A percentile compares a stretch with the other conserved stretches of the same genome.
Evolutionary conservation across 2,888 invertebrate species (phyloP).

Genomic region (Lithosia quadra): DNA sequence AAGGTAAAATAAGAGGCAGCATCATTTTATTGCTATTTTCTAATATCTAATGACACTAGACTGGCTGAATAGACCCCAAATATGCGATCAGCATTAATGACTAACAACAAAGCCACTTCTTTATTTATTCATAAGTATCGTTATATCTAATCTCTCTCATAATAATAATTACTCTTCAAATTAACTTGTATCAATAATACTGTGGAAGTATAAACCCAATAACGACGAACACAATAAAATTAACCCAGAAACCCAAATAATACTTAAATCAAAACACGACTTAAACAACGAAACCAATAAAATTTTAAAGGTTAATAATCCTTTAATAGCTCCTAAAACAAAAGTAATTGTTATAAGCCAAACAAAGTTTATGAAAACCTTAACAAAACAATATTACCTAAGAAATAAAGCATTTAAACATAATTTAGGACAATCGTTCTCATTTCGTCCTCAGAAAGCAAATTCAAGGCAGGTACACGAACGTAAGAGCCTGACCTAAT

Average conservation of each 20-base stretch:
- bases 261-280: constrained; percentile 3
- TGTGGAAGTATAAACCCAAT: background rate
- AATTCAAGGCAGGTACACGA: background rate
- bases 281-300: background rate
- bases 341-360: constrained; percentile 13
- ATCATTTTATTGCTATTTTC: too few species aligned
- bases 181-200: constrained; percentile 29
- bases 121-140: too few species aligned
- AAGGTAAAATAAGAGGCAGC: too few species aligned
- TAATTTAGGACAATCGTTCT: background rate
- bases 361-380: background rate
- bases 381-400: background rate
- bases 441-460: background rate
- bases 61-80: too few species aligned
- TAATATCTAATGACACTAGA: too few species aligned
- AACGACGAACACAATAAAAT: background rate
- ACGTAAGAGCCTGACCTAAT: background rate
- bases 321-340: constrained; percentile 48
- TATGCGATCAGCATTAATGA: too few species aligned
- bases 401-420: background rate
- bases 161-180: background rate
- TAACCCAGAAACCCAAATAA: constrained; percentile 1
- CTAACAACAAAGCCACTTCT: too few species aligned
- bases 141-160: too few species aligned
- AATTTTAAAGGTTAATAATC: constrained; percentile 17